Conservation (phyloP, 1,140 invertebrate species). For the Drosophila novamexicana region DNA sequence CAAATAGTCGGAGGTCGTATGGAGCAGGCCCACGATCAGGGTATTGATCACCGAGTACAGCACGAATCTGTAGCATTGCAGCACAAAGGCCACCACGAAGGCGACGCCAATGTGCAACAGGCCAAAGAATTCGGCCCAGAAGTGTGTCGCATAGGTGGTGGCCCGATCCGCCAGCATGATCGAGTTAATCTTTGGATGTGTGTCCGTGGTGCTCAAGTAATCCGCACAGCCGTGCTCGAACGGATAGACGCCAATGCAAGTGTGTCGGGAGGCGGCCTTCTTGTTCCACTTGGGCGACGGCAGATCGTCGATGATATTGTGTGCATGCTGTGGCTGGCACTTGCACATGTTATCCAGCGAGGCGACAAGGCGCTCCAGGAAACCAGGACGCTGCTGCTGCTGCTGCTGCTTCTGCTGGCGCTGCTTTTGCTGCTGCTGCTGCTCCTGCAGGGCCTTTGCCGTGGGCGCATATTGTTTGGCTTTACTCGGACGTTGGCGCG, state of each 20-base stretch:
- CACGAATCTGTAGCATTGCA: slow-evolving; percentile 86
- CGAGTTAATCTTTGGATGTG: slow-evolving; percentile 86
- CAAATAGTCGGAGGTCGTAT: slow-evolving; percentile 88
- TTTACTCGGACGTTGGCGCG: slow-evolving; percentile 3
- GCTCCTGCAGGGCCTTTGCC: not conserved
- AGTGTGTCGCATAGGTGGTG: slow-evolving; percentile 86
- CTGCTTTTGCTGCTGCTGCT: slow-evolving; percentile 3
- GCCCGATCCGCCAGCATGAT: slow-evolving; percentile 87
- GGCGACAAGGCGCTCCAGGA: slow-evolving; percentile 52
- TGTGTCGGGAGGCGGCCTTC: slow-evolving; percentile 58
- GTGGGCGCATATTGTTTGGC: slow-evolving; percentile 18
- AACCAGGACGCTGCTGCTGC: slow-evolving; percentile 4
- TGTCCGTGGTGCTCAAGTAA: slow-evolving; percentile 87
- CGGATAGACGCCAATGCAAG: slow-evolving; percentile 87
- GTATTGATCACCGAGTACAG: slow-evolving; percentile 87
- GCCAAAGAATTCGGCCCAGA: slow-evolving; percentile 89
- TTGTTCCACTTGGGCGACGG: slow-evolving; percentile 68
- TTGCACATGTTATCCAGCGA: slow-evolving; percentile 75
- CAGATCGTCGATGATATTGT: slow-evolving; percentile 65
- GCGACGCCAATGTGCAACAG: slow-evolving; percentile 86
- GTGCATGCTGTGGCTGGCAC: slow-evolving; percentile 41
- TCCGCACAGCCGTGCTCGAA: slow-evolving; percentile 88
- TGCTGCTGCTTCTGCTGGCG: not conserved
- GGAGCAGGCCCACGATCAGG: slow-evolving; percentile 86
- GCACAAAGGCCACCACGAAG: slow-evolving; percentile 87